These are phyloP conservation scores for Brachystomella parvula DNA, from an alignment of 1,140 invertebrate genomes.

Conservation along the genomic window DNA sequence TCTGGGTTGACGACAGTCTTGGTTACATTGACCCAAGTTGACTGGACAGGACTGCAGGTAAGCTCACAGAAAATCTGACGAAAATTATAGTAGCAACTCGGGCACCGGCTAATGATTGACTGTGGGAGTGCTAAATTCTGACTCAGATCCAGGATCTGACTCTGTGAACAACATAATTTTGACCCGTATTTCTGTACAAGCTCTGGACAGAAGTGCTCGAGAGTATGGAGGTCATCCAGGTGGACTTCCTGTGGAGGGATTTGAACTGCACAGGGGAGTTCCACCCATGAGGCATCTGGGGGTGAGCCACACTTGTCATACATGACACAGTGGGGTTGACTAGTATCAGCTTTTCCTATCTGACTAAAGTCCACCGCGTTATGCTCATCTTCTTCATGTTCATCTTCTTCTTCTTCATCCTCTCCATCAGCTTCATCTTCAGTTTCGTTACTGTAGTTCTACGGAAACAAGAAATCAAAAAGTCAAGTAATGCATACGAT, in stretches of 20 bases:
- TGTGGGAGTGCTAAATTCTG: slow-evolving; percentile 42
- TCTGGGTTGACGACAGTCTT: slow-evolving; percentile 16
- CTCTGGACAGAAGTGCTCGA: slow-evolving; percentile 42
- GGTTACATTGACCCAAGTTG: slow-evolving; percentile 45
- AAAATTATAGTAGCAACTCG: slow-evolving; percentile 52
- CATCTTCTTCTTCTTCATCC: not conserved
- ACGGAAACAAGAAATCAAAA: not conserved
- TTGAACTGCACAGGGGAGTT: slow-evolving; percentile 44
- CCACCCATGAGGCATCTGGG: slow-evolving; percentile 17
- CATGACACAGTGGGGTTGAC: slow-evolving; percentile 27
- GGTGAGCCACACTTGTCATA: slow-evolving; percentile 43
- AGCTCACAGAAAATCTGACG: slow-evolving; percentile 50
- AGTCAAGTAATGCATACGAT: too few species aligned
- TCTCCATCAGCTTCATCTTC: not conserved
- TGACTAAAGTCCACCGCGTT: not conserved
- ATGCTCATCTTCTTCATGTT: slow-evolving; percentile 5
- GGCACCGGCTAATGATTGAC: slow-evolving; percentile 47
- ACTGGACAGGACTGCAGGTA: slow-evolving; percentile 51
- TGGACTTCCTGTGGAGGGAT: slow-evolving; percentile 41
- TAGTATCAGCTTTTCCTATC: not conserved
- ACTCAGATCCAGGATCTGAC: slow-evolving; percentile 42
- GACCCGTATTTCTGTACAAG: slow-evolving; percentile 40
- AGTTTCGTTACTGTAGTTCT: not conserved
- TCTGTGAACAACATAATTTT: slow-evolving; percentile 43
- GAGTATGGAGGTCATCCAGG: slow-evolving; percentile 29